phyloP scores from a whole-genome alignment of 2,888 invertebrate genomes.

The Sisyra nigra region DNA sequence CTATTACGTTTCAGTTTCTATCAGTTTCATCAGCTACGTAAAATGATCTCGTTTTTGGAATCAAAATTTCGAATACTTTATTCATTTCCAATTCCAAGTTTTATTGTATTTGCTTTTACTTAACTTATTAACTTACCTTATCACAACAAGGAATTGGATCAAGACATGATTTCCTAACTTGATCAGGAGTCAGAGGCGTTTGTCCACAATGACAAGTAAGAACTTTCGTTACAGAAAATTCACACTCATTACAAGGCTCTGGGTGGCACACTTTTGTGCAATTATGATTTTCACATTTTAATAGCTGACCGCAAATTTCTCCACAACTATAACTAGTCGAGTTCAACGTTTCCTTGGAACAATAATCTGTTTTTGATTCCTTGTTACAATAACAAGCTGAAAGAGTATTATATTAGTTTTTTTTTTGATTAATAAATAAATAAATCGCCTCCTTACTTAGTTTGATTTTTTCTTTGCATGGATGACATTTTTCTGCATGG shows the following conservation, averaged over 20 bases:
- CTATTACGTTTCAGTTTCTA: too few relatives aligned
- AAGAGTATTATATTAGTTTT: conserved; percentile 11
- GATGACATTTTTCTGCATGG: conserved; percentile 61
- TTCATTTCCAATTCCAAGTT: too few relatives aligned
- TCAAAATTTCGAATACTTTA: too few relatives aligned
- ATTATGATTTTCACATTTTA: conserved; percentile 53
- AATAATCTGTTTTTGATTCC: conserved; percentile 39
- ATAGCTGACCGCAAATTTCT: conserved; percentile 37
- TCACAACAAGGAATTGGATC: conserved; percentile 75
- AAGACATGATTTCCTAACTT: conserved; percentile 47
- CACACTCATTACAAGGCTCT: conserved; percentile 48
- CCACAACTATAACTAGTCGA: conserved; percentile 40
- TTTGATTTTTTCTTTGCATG: conserved; percentile 47
- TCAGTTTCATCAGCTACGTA: too few relatives aligned
- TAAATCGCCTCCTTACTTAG: conserved; percentile 41
- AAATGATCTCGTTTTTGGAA: too few relatives aligned
- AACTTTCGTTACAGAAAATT: conserved; percentile 39
- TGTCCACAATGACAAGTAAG: conserved; percentile 65
- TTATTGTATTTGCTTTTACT: too few relatives aligned
- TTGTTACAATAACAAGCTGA: conserved; percentile 56
- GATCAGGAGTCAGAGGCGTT: conserved; percentile 27
- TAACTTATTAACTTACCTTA: conserved; percentile 29
- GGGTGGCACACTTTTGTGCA: conserved; percentile 53
- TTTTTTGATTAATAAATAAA: not conserved
- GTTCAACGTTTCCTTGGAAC: conserved; percentile 36